Evolutionary conservation across 2,888 invertebrate genomes (phyloP).

Genomic region (Desoria tigrina): DNA sequence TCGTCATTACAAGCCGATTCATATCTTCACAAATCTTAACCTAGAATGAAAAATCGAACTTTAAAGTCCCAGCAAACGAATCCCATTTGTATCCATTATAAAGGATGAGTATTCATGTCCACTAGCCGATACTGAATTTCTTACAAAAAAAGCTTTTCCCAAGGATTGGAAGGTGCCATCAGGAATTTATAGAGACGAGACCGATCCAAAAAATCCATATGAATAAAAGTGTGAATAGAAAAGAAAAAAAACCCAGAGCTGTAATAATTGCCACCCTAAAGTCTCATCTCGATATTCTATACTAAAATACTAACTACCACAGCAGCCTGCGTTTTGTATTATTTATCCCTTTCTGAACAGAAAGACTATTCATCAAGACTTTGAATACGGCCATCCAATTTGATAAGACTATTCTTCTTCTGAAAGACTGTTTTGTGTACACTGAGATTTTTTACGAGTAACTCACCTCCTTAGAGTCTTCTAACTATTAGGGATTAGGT

Average conservation of each 20-base stretch:
- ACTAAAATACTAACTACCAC: no score
- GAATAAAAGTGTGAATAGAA: constrained; percentile 9
- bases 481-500: constrained; percentile 3
- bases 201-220: constrained; percentile 18
- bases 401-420: constrained; percentile 26
- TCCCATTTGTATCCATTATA: no score
- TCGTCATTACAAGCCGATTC: no score
- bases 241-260: not conserved
- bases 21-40: no score
- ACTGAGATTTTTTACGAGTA: constrained; percentile 19
- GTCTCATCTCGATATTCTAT: constrained; percentile 12
- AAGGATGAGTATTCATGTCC: no score
- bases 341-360: constrained; percentile 14
- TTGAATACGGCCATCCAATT: constrained; percentile 26
- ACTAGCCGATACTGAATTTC: not conserved
- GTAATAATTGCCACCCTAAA: constrained; percentile 26
- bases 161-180: not conserved
- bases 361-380: constrained; percentile 20
- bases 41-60: no score
- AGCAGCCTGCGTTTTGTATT: not conserved
- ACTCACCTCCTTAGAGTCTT: constrained; percentile 15
- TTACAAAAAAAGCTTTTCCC: not conserved
- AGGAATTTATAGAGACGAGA: not conserved
- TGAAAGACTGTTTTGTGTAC: constrained; percentile 21
- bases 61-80: no score